These are phyloP conservation scores for Paramormyrops hopkinsi DNA, from an alignment of 2,797 vertebrate species.

Conservation along the genomic window DNA sequence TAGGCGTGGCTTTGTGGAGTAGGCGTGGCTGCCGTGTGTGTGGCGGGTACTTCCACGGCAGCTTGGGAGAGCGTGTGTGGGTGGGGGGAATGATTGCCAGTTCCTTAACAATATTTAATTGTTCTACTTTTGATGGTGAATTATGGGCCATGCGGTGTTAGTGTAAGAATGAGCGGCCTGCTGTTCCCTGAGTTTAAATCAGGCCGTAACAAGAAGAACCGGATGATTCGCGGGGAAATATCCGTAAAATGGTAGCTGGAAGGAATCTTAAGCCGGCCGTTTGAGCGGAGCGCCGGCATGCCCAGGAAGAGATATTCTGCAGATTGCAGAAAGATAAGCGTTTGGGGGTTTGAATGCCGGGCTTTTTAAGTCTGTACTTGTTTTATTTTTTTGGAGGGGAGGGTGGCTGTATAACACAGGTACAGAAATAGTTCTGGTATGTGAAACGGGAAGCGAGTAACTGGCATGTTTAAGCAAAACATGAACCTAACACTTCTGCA, in stretches of 20 bases:
- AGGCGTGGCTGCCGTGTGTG: background rate
- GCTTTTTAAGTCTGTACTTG: slow-evolving; percentile 2
- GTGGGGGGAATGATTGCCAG: slow-evolving; percentile 2
- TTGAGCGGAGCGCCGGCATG: background rate
- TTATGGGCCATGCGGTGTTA: background rate
- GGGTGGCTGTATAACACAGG: background rate
- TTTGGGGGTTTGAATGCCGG: background rate
- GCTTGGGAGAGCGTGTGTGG: background rate
- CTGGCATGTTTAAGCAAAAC: slow-evolving; percentile 10
- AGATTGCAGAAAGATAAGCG: slow-evolving; percentile 1
- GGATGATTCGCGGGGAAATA: background rate
- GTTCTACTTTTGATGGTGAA: slow-evolving; percentile 37
- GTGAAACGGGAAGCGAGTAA: background rate
- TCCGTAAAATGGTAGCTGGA: background rate
- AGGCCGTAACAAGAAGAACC: background rate
- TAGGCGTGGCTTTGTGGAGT: background rate
- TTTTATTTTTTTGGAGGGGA: background rate
- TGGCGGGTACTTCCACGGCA: slow-evolving; percentile 17
- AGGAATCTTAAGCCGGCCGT: background rate
- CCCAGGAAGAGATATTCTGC: background rate
- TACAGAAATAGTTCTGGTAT: slow-evolving; percentile 11
- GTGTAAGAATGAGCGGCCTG: background rate
- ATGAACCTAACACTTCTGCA: background rate
- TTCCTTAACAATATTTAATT: slow-evolving; percentile 37
- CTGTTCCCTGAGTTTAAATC: background rate